These are phyloP conservation scores for Microcebus jonahi DNA, from an alignment of 2,113 vertebrate species.

Conservation along the genomic window DNA sequence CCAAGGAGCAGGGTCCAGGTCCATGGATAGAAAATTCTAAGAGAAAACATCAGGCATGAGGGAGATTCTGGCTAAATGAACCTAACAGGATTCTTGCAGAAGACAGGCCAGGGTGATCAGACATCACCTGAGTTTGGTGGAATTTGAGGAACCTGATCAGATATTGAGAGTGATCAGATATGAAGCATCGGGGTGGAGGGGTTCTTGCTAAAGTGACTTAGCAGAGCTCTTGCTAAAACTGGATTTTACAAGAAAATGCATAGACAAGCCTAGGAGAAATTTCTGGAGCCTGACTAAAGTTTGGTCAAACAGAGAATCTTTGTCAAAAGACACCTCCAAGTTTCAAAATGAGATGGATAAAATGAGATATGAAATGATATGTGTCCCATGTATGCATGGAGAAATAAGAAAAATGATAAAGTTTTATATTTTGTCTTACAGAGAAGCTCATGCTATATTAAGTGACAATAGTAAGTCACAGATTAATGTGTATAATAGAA, in stretches of 20 bases:
- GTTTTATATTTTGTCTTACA: background rate
- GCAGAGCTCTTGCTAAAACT: background rate
- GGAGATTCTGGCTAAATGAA: background rate
- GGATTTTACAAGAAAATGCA: background rate
- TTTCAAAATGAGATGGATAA: background rate
- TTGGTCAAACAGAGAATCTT: background rate
- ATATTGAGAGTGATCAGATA: background rate
- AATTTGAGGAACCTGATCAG: background rate
- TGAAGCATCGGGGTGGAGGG: background rate
- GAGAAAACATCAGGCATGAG: no score
- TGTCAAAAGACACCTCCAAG: background rate
- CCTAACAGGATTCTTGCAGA: background rate
- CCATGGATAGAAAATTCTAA: background rate
- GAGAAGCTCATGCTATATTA: background rate
- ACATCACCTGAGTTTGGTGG: background rate
- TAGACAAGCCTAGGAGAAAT: background rate
- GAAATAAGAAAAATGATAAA: constrained; percentile 20
- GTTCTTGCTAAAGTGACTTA: background rate
- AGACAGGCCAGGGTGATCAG: background rate
- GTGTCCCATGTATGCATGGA: background rate
- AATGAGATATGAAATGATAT: background rate
- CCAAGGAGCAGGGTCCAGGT: background rate
- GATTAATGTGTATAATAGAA: background rate
- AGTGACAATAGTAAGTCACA: background rate
- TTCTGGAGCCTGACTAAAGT: background rate